Base-by-base conservation (phyloP, 2,888 invertebrate genomes). In the Leucania comma region DNA sequence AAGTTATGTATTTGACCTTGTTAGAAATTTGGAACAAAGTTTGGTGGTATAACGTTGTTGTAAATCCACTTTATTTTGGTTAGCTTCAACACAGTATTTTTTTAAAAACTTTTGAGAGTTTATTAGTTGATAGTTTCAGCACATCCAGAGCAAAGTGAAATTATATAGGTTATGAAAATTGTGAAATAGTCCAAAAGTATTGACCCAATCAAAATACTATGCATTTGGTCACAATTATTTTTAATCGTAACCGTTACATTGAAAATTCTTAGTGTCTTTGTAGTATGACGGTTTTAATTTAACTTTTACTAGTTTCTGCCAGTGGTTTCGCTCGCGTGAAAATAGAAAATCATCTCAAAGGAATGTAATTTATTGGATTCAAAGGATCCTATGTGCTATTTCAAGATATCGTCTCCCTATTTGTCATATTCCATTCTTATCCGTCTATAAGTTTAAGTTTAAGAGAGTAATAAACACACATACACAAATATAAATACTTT, bases 11-110 rank as follows among this genome's bases (percentile, higher is more conserved):
- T 26, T 70, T 68, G 53, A 54, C 35, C 46, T 77, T 69, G 65
- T 64, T 65, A 14, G 29, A 63, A 64, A 63, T 17, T 42, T 42
- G 20, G n/a, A 53, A 48, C 35, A 38, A 70, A 75, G 42, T 68
- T 68, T 35, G 2, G 29, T 4, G 1, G n/a, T 22, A 10, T 24
- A 51, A 68, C 20, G 22, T 22, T 35, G 9, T 26, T 14, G 14
- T 38, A 68, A 76, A 69, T 71, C 69, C 53, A 38, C 46, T 69
- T 71, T 77, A 22, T 29, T 29, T 68, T 38, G 68, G 26, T 46
- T 53, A 20, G 17, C 17, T 46, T 12, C 20, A 22, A 24, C n/a
- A 24, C 14, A 68, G 29, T 77, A 22, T 48, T 54, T 42, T n/a
- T 48, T 20, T 14, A 12, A 35, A 17, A n/a, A 17, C n/a, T 3